Evolutionary conservation across 2,113 vertebrate species (phyloP).

Genomic region (Agelaius tricolor): DNA sequence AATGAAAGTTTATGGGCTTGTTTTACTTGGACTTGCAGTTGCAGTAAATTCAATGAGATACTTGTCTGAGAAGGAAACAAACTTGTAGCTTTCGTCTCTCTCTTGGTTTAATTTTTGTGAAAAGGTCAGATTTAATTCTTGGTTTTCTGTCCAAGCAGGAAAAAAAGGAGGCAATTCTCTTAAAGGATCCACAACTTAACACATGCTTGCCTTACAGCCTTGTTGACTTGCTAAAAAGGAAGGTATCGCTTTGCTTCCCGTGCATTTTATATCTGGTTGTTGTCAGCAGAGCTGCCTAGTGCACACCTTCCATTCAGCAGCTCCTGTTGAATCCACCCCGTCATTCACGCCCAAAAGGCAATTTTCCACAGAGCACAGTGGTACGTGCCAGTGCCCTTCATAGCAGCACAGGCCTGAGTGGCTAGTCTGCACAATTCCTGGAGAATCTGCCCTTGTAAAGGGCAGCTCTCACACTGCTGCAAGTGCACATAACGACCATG

Average conservation of each 20-base stretch:
- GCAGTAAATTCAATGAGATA: slow-evolving; percentile 1
- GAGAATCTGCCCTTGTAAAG: neutral
- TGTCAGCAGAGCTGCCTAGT: neutral
- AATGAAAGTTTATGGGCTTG: slow-evolving; percentile 37
- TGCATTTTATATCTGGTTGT: neutral
- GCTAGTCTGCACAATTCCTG: neutral
- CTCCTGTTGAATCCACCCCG: neutral
- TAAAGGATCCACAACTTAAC: neutral
- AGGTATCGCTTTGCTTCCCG: fast-evolving
- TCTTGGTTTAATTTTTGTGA: neutral
- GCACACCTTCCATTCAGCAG: neutral
- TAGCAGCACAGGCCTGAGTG: neutral
- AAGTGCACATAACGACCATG: fast-evolving
- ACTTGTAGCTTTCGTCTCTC: neutral
- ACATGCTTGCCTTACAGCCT: neutral
- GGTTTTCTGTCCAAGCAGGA: neutral
- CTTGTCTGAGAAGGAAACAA: neutral
- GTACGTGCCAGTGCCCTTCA: neutral
- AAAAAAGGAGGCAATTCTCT: neutral
- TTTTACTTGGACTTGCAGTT: slow-evolving; percentile 16
- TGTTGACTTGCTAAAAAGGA: neutral
- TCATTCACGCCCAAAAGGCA: neutral
- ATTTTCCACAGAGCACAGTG: neutral
- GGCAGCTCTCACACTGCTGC: neutral
- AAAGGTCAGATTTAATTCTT: slow-evolving; percentile 23